Conservation (phyloP, 2,888 invertebrate genomes). For the Amphipyra berbera region DNA sequence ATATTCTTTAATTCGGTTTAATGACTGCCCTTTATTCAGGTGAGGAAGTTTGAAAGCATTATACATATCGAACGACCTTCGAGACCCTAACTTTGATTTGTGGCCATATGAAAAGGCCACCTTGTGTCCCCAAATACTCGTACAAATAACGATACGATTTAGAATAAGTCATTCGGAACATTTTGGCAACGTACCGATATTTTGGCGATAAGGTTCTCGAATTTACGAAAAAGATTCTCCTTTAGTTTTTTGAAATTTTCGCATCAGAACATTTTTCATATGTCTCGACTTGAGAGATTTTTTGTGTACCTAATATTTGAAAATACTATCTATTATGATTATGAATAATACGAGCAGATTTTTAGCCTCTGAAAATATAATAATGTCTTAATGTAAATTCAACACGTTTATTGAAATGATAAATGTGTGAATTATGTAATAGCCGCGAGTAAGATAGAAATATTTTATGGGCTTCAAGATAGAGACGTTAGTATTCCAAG, state of each 20-base stretch:
- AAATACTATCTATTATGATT: too few relatives aligned
- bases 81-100: constrained; percentile 33
- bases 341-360: too few relatives aligned
- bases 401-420: constrained; percentile 11
- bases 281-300: too few relatives aligned
- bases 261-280: too few relatives aligned
- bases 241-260: too few relatives aligned
- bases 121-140: constrained; percentile 10
- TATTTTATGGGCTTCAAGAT: constrained; percentile 37
- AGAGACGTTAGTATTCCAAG: constrained; percentile 37
- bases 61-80: constrained; percentile 32
- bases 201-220: too few relatives aligned
- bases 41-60: constrained; percentile 38
- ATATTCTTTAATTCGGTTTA: constrained; percentile 16
- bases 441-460: constrained; percentile 14
- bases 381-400: neutral
- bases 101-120: constrained; percentile 22
- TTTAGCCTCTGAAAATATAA: too few relatives aligned
- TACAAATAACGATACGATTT: constrained; percentile 23
- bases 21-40: constrained; percentile 36
- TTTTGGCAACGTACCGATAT: neutral
- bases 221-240: too few relatives aligned
- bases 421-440: constrained; percentile 19
- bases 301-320: too few relatives aligned
- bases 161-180: constrained; percentile 8